Base-by-base conservation (phyloP, 2,888 invertebrate species). In the Dasysyrphus tricinctus region DNA sequence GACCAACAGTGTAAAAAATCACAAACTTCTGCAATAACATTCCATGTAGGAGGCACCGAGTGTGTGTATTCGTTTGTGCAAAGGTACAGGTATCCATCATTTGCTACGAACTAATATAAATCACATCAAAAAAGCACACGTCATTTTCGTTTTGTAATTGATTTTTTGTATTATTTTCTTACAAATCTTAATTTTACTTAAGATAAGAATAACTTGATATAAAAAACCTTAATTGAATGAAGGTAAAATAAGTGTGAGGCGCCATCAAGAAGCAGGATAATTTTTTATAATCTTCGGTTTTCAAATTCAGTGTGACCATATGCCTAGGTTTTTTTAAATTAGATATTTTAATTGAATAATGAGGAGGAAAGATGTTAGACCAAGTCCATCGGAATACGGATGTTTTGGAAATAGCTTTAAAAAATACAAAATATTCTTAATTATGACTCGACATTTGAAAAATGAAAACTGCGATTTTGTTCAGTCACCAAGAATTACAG, bases 1-100 rank as follows among this genome's bases (percentile, higher is more conserved):
- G 12, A 61, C 19, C 44, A n/a, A 34, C 42, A 32, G 42, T 67
- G 67, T 69, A 51, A 44, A 49, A 67, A 78, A 56, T 69, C 44
- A 82, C n/a, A 44, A 83, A 69, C 59, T 19, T 32, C 42, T 69
- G 63, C 61, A 74, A 74, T 83, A 69, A 79, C 61, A 51, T 63
- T 74, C 24, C 69, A 74, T 42, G 79, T 74, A 74, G 74, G 79
- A 83, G 77, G 65, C 16, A 59, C 5, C 11, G 0, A 5, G 14
- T 37, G 42, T 57, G n/a, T 42, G 76, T 81, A 70, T 81, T 76
- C 39, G 9, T 34, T 57, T 37, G 2, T 57, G 57, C 76, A 76
- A 56, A 76, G 56, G 70, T 73, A 61, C 56, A 14, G 9, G 24
- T 61, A 42, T 44, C 16, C 42, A 54, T 73, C 82, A 65, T 56